Base-by-base conservation (phyloP, 2,797 vertebrate species). In the Netta rufina region DNA sequence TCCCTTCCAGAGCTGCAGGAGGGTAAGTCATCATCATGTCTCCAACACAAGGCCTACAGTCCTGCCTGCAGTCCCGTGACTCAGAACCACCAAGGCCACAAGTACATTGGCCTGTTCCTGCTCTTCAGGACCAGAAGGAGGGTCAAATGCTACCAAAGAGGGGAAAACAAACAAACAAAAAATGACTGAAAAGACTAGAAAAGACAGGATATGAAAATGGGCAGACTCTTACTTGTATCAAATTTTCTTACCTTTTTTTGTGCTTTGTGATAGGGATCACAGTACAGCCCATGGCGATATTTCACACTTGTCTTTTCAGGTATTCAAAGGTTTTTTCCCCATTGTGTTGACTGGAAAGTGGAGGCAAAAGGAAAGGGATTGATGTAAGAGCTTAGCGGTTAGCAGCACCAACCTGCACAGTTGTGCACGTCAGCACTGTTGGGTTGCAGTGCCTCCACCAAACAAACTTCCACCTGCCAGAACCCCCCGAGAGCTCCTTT, bases 31-130 rank as follows among this genome's bases (percentile, higher is more conserved):
- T 30, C 41, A 62, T 64, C 64, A 67, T 13, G 10, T 53, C 27
- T 53, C 53, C 64, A 83, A 20, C 4, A 0, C 0, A 3, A 87
- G 30, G 49, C 36, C 24, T 25, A 24, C 16, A 62, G 24, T 56
- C 19, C 47, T 53, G 62, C 71, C 30, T 15, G 15, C 21, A 67
- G 28, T 27, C 32, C 53, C 21, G 21, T 8, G 45, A 39, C 9
- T 53, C 54, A 32, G 45, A 73, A 41, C 15, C 3, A 0, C 38
- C 56, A 67, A 60, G 15, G 16, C 7, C 43, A 66, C 21, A 38
- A 17, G 9, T 0, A 73, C 47, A 58, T 30, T 18, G 0, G 2
- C 27, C 12, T 53, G 60, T 30, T 77, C 2, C 2, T 32, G 28
- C 8, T 53, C 43, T 60, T 57, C n/a, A 65, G 62, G 4, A 67